phyloP scores from a whole-genome alignment of 2,888 invertebrate species.

The Bimastos eiseni region DNA sequence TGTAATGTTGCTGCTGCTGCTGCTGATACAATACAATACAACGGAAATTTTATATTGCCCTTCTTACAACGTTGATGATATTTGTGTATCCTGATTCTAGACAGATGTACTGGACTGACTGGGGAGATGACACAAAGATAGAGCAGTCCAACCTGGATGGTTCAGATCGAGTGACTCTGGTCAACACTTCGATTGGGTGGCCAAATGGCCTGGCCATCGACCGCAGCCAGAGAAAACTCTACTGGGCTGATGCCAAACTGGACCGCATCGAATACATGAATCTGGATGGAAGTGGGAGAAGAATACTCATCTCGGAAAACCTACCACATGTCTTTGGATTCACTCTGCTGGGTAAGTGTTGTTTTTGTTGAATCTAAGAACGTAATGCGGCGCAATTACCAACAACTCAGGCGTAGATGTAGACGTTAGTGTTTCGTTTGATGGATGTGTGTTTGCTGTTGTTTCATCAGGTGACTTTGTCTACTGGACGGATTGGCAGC shows the following conservation, averaged over 20 bases:
- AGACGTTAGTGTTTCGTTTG: background rate
- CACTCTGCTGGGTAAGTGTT: slow-evolving; percentile 72
- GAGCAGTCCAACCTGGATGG: slow-evolving; percentile 82
- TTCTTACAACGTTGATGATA: too few species aligned
- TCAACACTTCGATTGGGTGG: slow-evolving; percentile 86
- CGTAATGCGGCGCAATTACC: background rate
- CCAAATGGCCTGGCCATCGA: slow-evolving; percentile 72
- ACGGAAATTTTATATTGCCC: too few species aligned
- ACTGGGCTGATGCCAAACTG: slow-evolving; percentile 84
- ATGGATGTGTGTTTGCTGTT: slow-evolving; percentile 24
- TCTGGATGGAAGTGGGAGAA: slow-evolving; percentile 72
- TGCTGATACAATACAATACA: too few species aligned
- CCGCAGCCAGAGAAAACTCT: slow-evolving; percentile 66
- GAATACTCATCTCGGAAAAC: slow-evolving; percentile 69
- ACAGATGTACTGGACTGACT: slow-evolving; percentile 75
- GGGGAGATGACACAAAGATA: slow-evolving; percentile 78
- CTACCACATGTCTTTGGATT: slow-evolving; percentile 84
- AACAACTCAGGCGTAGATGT: background rate
- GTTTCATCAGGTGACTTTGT: slow-evolving; percentile 80
- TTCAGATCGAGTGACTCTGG: slow-evolving; percentile 71
- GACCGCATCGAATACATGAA: slow-evolving; percentile 83
- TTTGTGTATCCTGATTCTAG: background rate
- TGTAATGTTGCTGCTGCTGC: too few species aligned
- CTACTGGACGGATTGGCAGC: slow-evolving; percentile 97
- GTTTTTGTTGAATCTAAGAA: background rate